These are phyloP conservation scores for Cygnus olor DNA, from an alignment of 2,797 vertebrate species.

Conservation along the genomic window DNA sequence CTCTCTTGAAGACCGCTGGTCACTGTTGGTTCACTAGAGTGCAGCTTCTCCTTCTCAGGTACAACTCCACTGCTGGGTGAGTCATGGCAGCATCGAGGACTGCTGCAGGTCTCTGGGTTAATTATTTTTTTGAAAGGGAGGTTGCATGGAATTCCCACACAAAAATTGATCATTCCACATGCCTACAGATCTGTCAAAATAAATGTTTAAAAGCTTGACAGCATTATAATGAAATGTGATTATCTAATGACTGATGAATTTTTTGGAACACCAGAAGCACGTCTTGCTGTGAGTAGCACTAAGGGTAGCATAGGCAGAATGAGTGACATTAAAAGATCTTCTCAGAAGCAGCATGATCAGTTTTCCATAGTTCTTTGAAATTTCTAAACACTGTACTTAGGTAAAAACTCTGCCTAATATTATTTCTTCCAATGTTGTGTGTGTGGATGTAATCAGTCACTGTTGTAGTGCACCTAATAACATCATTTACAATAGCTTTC, in stretches of 20 bases:
- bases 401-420: not conserved
- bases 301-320: not conserved
- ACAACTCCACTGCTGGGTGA: not conserved
- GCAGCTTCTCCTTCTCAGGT: conserved; percentile 5
- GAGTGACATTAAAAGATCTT: not conserved
- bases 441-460: not conserved
- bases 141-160: not conserved
- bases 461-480: not conserved
- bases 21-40: not conserved
- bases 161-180: not conserved
- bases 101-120: not conserved
- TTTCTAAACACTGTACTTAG: not conserved
- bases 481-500: not conserved
- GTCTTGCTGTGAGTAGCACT: not conserved
- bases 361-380: not conserved
- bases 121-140: not conserved
- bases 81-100: not conserved
- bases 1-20: not conserved
- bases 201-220: not conserved
- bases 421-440: not conserved
- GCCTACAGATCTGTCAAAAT: not conserved
- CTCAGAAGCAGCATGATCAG: not conserved
- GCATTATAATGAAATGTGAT: not conserved
- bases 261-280: not conserved
- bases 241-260: not conserved